Evolutionary conservation across 2,888 invertebrate species (phyloP), one percentile per base, ranked within the genome.

Genomic region (Agrochola lota): DNA sequence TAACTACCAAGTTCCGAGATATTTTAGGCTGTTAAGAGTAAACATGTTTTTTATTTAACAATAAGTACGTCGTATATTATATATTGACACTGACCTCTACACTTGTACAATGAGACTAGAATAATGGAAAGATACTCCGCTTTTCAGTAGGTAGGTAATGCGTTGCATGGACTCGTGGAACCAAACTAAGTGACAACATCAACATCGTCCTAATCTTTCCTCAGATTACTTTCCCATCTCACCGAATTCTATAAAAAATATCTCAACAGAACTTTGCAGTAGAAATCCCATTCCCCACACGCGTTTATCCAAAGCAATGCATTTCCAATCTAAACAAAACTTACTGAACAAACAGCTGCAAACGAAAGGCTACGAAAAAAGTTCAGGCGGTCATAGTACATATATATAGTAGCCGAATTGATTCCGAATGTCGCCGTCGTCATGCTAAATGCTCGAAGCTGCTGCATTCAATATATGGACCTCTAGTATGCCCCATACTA

Each of bases 401-500:
- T 35, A 35, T 35, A 5, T 35, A 35, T 35, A 35, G 35, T 35
- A 35, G 35, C 35, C 35, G 17, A 84, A 85, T 86, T 74, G 77
- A 75, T 86, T 85, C 67, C 35, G 26, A 66, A 64, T 62, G 60
- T 74, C 62, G 49, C 1, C 9, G 17, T 15, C 59, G 26, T 77
- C 60, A 67, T 66, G 62, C 71, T 49, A 68, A 76, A 62, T 26
- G 62, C 49, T 69, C 52, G 57, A 30, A 55, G 71, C 73, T 64
- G 71, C 67, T 74, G 87, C 77, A 85, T 86, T 85, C 77, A 77
- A 80, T 79, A 67, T 60, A 67, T 60, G 49, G 46, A 71, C 43
- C 63, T 43, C 59, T 30, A 64, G 43, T 62, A 35, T 49, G 35
- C 35, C 59, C 62, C 76, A 66, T 70, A 63, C 57, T 68, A 63